Evolutionary conservation across 2,888 invertebrate genomes (phyloP).

Genomic region (Bedellia somnulentella): DNA sequence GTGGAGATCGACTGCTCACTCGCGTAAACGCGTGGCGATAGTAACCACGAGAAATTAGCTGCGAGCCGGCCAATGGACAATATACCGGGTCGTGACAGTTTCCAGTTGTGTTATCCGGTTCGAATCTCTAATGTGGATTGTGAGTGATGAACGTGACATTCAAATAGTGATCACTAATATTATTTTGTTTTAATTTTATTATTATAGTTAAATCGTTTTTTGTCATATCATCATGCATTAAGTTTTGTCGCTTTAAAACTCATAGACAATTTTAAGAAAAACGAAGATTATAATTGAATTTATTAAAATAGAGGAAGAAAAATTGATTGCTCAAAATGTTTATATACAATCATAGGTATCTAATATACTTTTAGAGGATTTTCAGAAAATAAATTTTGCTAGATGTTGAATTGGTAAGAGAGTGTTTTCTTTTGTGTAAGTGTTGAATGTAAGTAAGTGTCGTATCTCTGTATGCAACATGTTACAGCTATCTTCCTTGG

Average conservation of each 20-base stretch:
- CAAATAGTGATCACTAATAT: conserved; percentile 1
- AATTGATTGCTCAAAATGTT: conserved; percentile 61
- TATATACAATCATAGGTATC: too few relatives aligned
- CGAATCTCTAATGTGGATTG: conserved; percentile 8
- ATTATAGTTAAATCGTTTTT: conserved; percentile 32
- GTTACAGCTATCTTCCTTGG: conserved; percentile 12
- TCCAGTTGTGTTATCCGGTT: conserved; percentile 5
- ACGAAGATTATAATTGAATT: conserved; percentile 45
- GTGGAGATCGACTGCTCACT: conserved; percentile 95
- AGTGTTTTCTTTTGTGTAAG: conserved; percentile 50
- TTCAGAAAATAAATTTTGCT: conserved; percentile 54
- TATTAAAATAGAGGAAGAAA: conserved; percentile 48
- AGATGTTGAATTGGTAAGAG: conserved; percentile 40
- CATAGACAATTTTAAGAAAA: conserved; percentile 16
- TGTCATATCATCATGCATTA: conserved; percentile 49
- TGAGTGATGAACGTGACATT: too few relatives aligned
- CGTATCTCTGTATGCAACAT: conserved; percentile 19
- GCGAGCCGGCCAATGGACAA: too few relatives aligned
- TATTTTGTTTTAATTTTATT: conserved; percentile 2
- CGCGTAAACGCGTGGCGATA: too few relatives aligned
- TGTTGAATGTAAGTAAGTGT: conserved; percentile 54
- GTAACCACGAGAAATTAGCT: too few relatives aligned
- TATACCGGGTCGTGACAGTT: conserved; percentile 5
- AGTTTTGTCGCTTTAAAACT: conserved; percentile 36
- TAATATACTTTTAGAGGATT: conserved; percentile 56